Evolutionary conservation across 2,888 invertebrate genomes (phyloP).

Genomic region (Drosophila pseudotakahashii): DNA sequence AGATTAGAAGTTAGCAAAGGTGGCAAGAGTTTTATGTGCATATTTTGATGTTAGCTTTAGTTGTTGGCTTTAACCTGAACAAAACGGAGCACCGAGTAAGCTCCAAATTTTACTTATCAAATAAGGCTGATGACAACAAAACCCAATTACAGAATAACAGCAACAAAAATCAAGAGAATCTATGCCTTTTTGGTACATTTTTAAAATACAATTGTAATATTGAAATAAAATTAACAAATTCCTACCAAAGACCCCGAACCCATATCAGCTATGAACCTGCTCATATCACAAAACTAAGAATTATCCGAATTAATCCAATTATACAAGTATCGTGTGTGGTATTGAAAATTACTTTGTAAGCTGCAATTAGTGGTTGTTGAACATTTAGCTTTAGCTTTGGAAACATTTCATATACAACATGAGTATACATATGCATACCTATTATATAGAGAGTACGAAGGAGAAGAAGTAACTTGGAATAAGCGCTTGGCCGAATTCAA

Average conservation of each 20-base stretch:
- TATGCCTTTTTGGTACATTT: constrained; percentile 67
- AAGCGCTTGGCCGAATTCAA: constrained; percentile 57
- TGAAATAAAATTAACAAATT: constrained; percentile 38
- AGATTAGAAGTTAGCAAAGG: constrained; percentile 2
- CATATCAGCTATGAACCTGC: constrained; percentile 71
- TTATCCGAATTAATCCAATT: constrained; percentile 47
- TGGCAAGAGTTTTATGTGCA: constrained; percentile 47
- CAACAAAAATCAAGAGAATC: constrained; percentile 36
- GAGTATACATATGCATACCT: constrained; percentile 37
- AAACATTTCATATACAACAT: constrained; percentile 57
- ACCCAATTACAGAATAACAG: constrained; percentile 27
- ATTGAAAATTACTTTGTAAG: constrained; percentile 74
- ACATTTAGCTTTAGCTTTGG: constrained; percentile 74
- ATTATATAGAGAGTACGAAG: constrained; percentile 38
- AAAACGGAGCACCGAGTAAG: constrained; percentile 34
- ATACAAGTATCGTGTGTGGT: constrained; percentile 70
- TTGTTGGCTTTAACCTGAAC: constrained; percentile 62
- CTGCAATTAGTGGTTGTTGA: constrained; percentile 79
- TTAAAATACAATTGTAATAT: constrained; percentile 44
- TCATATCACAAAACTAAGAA: constrained; percentile 61
- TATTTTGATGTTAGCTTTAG: constrained; percentile 74
- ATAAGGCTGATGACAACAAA: constrained; percentile 68
- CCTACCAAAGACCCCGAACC: constrained; percentile 52
- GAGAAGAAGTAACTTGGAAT: constrained; percentile 16
- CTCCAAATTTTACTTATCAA: constrained; percentile 70